A percentile compares a stretch with the other conserved stretches of the same genome.
phyloP scores from a whole-genome alignment of 1,140 invertebrate genomes.

The Drosophila paulistorum region DNA sequence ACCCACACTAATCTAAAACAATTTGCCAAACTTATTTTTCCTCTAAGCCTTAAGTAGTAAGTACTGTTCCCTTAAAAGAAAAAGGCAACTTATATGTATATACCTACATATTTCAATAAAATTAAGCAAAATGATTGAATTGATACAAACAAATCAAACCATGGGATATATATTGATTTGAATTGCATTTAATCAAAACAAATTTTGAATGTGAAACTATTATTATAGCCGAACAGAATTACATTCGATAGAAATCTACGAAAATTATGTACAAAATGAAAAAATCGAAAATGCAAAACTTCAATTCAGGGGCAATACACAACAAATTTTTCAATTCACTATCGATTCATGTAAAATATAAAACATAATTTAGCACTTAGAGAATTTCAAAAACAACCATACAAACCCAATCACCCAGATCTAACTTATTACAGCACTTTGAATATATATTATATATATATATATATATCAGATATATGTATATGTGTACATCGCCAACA shows the following conservation, averaged over 20 bases:
- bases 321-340: no score
- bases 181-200: background rate
- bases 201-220: background rate
- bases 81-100: slow-evolving; percentile 25
- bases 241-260: slow-evolving; percentile 4
- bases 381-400: background rate
- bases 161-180: background rate
- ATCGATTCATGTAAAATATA: no score
- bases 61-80: slow-evolving; percentile 27
- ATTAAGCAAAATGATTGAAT: background rate
- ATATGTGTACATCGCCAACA: slow-evolving; percentile 11
- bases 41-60: slow-evolving; percentile 42
- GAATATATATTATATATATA: slow-evolving; percentile 17
- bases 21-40: slow-evolving; percentile 25
- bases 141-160: background rate
- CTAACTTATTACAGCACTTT: slow-evolving; percentile 36
- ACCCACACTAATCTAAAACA: background rate
- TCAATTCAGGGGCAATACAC: no score
- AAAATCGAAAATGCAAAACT: background rate
- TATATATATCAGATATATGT: slow-evolving; percentile 2
- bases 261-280: slow-evolving; percentile 41
- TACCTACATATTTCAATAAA: background rate
- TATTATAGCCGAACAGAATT: no score
- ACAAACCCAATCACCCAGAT: slow-evolving; percentile 37
- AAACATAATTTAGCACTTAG: no score